A percentile compares a stretch with the other conserved stretches of the same genome.
phyloP scores from a whole-genome alignment of 2,797 vertebrate species.

The Phoxinus dragarum region DNA sequence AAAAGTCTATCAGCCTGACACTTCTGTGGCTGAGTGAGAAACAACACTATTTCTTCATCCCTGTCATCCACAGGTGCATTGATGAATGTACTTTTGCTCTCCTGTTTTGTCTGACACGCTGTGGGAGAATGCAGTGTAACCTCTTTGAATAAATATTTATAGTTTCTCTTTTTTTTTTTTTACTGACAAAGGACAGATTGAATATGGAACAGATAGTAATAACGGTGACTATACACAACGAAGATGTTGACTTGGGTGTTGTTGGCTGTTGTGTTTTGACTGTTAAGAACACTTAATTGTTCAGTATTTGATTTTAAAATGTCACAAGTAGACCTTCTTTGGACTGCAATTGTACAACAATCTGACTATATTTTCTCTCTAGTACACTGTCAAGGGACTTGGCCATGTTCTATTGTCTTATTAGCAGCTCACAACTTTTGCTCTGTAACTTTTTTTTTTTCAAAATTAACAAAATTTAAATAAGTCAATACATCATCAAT shows the following conservation, averaged over 20 bases:
- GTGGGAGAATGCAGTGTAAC: slow-evolving; percentile 34
- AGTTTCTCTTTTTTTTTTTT: slow-evolving; percentile 22
- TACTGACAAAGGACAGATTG: slow-evolving; percentile 21
- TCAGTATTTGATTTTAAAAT: neutral
- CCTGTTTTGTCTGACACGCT: slow-evolving; percentile 56
- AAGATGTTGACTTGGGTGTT: neutral
- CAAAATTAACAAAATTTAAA: neutral
- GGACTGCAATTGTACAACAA: neutral
- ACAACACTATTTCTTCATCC: slow-evolving; percentile 61
- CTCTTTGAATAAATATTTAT: slow-evolving; percentile 49
- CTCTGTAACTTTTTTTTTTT: neutral
- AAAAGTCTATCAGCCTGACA: slow-evolving; percentile 45
- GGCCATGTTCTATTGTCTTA: neutral
- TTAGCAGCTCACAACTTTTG: neutral
- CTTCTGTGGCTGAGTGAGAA: slow-evolving; percentile 50
- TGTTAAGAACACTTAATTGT: neutral
- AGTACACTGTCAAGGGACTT: neutral
- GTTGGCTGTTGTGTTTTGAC: neutral
- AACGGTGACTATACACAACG: neutral
- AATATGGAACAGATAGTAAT: slow-evolving; percentile 23
- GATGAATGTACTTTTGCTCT: slow-evolving; percentile 59
- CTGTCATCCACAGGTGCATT: slow-evolving; percentile 53
- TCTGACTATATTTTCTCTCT: neutral
- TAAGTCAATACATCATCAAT: no score
- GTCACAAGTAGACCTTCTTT: neutral